Evolutionary conservation across 2,113 vertebrate species (phyloP), one percentile per base, ranked within the genome.

Genomic region (Peromyscus leucopus): DNA sequence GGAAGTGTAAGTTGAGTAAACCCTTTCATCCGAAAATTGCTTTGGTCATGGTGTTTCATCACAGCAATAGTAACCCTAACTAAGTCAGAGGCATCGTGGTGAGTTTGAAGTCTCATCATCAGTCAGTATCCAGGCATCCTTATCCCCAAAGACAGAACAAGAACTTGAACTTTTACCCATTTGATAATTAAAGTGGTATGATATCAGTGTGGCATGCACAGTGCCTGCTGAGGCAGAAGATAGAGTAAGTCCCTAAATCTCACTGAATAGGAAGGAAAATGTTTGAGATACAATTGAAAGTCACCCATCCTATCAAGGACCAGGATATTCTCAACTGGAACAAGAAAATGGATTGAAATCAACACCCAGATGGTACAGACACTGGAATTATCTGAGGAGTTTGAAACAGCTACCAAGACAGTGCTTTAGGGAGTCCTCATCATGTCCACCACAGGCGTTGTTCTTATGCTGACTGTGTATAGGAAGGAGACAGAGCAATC

Each of bases 371-470:
- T 78, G 86, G 72, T 72, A 95, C 33, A 94, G 87, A 86, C 63
- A 19, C 42, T 82, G 9, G 78, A 83, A 79, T 97, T 89, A 91
- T 51, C 72, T 90, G 79, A 94, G 63, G 74, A 92, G 59, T 91
- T 97, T 89, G 90, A 90, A 89, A 48, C 36, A 90, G 74, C 31
- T 42, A 57, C 75, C 19, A 46, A 39, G 59, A 22, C 61, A 13
- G 19, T 36, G 42, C 42, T 12, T 87, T 31, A 46, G 59, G 26
- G 24, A 65, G 39, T 21, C n/a, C 3, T 31, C 28, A 17, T 57
- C 17, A 36, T 80, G 31, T 28, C 55, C 4, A 55, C 48, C 48
- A 55, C 28, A 55, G 48, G 4, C 63, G 36, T 7, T 67, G 10
- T 48, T 48, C 63, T 86, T 36, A 48, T 12, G 28, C 84, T 65